Base-by-base conservation (phyloP, 2,797 vertebrate species). In the Acestrorhynchus altus region DNA sequence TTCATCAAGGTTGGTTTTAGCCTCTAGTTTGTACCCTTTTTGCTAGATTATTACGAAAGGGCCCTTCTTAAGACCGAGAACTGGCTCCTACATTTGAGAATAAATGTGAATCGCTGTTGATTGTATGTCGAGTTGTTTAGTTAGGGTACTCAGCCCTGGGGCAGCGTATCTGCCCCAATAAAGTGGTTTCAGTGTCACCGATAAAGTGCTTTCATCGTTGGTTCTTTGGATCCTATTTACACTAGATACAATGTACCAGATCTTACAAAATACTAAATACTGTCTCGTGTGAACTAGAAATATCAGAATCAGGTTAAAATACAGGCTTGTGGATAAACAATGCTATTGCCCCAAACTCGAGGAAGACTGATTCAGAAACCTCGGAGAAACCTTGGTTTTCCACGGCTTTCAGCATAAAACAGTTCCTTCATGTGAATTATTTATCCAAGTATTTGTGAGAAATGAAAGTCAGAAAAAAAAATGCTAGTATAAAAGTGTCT, bases 401-500 rank as follows among this genome's bases (percentile, higher is more conserved):
- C 74, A 80, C 87, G 81, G 10, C 78, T 76, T 72, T 83, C 28
- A 49, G 84, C 91, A 90, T 89, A 86, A 73, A 92, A n/a, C 86
- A 87, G 75, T 73, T 88, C 89, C 89, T 84, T 85, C 73, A 66
- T 83, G 86, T 86, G 74, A 72, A 64, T 83, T 86, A 87, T 90
- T 86, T 87, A 88, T 87, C 88, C 89, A 92, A 83, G 90, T 83
- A 89, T 87, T 57, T 39, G 49, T 92, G 87, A 90, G 91, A 91
- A 93, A 93, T 91, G 92, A 88, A 90, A 91, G 86, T 87, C 90
- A 93, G 72, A 92, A 96, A 96, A 94, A 91, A 94, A 83, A 90
- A 90, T 77, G 85, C 91, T 88, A 90, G 89, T 95, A 92, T 91
- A 95, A 96, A 95, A 96, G 92, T 95, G 20, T 47, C 92, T 92